A percentile compares a stretch with the other conserved stretches of the same genome.
Evolutionary conservation across 2,113 vertebrate genomes (phyloP).

Genomic region (Cygnus atratus): DNA sequence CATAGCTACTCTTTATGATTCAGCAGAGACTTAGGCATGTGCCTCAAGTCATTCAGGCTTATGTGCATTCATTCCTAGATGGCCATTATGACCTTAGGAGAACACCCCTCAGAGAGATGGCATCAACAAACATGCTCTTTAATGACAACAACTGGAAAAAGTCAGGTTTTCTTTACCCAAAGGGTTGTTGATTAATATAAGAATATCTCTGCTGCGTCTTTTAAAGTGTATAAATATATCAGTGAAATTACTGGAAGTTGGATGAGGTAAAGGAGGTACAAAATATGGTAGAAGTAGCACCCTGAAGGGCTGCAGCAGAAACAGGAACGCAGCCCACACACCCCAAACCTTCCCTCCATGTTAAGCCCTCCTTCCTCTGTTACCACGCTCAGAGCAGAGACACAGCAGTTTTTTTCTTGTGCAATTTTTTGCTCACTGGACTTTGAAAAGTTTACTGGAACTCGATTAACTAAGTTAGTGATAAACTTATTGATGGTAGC

Average conservation of each 20-base stretch:
- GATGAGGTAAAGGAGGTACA: background rate
- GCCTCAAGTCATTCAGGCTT: background rate
- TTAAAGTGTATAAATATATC: background rate
- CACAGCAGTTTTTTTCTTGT: background rate
- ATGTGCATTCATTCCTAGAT: background rate
- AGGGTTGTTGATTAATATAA: background rate
- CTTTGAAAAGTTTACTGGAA: constrained; percentile 22
- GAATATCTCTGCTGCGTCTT: background rate
- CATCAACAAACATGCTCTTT: background rate
- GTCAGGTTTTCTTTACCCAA: background rate
- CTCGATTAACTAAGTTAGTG: background rate
- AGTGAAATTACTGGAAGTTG: background rate
- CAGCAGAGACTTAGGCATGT: background rate
- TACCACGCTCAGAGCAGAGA: background rate
- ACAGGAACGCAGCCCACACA: background rate
- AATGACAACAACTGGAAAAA: background rate
- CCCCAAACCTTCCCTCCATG: background rate
- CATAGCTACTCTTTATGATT: background rate
- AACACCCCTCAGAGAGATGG: background rate
- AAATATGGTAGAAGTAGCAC: background rate
- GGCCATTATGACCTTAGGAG: background rate
- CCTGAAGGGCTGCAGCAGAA: background rate
- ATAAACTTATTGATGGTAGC: background rate
- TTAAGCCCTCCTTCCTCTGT: background rate
- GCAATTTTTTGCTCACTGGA: constrained; percentile 9